Evolutionary conservation across 2,888 invertebrate species (phyloP).

Genomic region (Cepaea hortensis): DNA sequence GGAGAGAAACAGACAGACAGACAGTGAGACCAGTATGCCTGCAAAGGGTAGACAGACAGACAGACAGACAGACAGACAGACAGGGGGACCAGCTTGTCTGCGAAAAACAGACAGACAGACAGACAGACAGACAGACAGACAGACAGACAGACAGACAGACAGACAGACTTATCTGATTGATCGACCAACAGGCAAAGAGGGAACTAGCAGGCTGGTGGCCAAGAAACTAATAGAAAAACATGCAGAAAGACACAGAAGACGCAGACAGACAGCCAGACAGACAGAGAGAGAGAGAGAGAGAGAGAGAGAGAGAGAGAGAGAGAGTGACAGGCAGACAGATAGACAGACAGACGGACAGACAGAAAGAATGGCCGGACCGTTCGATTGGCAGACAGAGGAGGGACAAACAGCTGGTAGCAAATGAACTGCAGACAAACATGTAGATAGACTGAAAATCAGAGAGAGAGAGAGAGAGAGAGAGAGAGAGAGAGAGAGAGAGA

Average conservation of each 20-base stretch:
- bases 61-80: neutral
- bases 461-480: neutral
- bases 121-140: conserved; percentile 27
- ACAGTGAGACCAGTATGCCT: neutral
- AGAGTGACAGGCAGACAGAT: neutral
- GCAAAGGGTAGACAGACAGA: neutral
- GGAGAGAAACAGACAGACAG: neutral
- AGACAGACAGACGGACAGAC: neutral
- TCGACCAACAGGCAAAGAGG: neutral
- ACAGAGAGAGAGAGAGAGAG: neutral
- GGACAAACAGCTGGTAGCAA: no score
- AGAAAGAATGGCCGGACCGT: no score
- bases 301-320: neutral
- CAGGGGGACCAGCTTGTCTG: neutral
- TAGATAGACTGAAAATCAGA: neutral
- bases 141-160: neutral
- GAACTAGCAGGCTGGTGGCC: neutral
- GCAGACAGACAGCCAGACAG: neutral
- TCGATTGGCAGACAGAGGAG: no score
- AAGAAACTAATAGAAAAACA: neutral
- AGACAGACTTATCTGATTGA: neutral
- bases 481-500: neutral
- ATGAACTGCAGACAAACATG: neutral
- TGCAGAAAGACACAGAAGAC: neutral
- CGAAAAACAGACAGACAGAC: conserved; percentile 8